Base-by-base conservation (phyloP, 2,888 invertebrate species). In the Crossocerus cetratus region DNA sequence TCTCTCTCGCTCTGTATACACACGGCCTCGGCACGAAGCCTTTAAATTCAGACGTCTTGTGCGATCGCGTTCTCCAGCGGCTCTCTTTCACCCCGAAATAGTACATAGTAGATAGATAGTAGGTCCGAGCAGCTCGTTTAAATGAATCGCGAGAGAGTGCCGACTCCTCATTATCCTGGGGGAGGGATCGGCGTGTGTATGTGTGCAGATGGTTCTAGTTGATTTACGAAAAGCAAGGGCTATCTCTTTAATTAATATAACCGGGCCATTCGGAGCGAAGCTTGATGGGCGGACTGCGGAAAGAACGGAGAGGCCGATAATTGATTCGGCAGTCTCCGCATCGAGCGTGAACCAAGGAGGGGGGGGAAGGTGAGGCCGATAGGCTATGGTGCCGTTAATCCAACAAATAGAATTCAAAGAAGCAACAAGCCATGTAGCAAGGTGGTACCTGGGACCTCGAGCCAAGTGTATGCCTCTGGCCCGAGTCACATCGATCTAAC, bases 351-450 rank as follows among this genome's bases (percentile, higher is more conserved):
- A 76, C 56, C 75, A n/a, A n/a, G n/a, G n/a, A n/a, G n/a, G n/a
- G 59, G 54, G 32, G 20, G 55, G 54, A 58, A 59, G 20, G 45
- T 20, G 43, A 45, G 22, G n/a, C 16, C 56, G 74, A 65, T 72
- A 72, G 59, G 14, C 45, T 4, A 59, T 11, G 56, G 61, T 67
- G 70, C 69, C 68, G 76, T 75, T 76, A 76, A 76, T 76, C 76
- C 76, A 71, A 75, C 76, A 76, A 76, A 76, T 76, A 75, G 76
- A 76, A 74, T 76, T 71, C 59, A 55, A 76, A 54, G 8, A 32
- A 32, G 32, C 71, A 62, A 65, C 63, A 65, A 16, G 13, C 60
- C 76, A 65, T 68, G 75, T 65, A 62, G 75, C n/a, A n/a, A n/a
- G n/a, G n/a, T n/a, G n/a, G n/a, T n/a, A n/a, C n/a, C 59, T 58